Evolutionary conservation across 2,113 vertebrate genomes (phyloP).

Genomic region (Spilogale gracilis): DNA sequence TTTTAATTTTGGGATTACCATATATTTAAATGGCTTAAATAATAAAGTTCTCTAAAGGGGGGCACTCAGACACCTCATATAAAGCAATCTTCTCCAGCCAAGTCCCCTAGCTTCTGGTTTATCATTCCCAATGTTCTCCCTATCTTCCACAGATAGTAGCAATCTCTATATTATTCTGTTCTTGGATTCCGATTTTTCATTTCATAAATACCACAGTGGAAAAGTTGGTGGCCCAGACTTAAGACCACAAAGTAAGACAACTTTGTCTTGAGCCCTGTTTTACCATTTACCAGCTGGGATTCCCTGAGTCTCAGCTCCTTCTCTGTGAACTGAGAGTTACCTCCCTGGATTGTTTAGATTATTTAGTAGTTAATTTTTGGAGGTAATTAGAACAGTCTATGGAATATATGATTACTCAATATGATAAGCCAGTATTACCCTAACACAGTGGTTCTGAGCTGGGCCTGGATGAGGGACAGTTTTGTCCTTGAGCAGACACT

Average conservation of each 20-base stretch:
- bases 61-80: neutral
- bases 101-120: neutral
- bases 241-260: neutral
- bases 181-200: neutral
- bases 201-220: neutral
- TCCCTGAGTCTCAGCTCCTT: neutral
- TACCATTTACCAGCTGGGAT: neutral
- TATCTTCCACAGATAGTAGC: too few species aligned
- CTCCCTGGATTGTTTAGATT: neutral
- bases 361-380: neutral
- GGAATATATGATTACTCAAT: neutral
- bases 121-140: neutral
- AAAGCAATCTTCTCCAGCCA: neutral
- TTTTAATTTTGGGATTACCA: neutral
- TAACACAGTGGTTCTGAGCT: neutral
- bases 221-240: neutral
- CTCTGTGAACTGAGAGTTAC: neutral
- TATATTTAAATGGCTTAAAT: neutral
- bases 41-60: neutral
- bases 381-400: neutral
- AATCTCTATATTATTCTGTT: too few species aligned
- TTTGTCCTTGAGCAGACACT: neutral
- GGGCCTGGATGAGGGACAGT: accelerated
- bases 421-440: neutral
- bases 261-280: neutral